Evolutionary conservation across 2,113 vertebrate species (phyloP).

Genomic region (Rhinoderma darwinii): DNA sequence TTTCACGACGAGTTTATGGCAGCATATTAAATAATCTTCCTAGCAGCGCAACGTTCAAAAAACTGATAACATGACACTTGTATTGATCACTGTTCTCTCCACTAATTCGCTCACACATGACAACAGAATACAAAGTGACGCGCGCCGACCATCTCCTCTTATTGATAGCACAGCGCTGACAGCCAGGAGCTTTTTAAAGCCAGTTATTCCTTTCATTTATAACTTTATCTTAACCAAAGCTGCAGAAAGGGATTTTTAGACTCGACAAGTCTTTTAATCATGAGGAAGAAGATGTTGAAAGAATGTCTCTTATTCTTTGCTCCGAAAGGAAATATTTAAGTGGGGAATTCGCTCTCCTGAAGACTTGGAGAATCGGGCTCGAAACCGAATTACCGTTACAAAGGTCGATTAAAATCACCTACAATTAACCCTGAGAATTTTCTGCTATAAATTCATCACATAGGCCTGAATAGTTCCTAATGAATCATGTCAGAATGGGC

Average conservation of each 20-base stretch:
- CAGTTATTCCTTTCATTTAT: conserved; percentile 56
- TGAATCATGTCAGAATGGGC: no score
- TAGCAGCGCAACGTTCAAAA: conserved; percentile 42
- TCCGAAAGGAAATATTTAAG: background rate
- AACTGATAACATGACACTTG: conserved; percentile 39
- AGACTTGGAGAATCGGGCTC: background rate
- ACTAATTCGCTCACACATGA: conserved; percentile 57
- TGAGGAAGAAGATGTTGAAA: background rate
- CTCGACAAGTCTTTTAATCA: conserved; percentile 54
- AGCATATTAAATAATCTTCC: conserved; percentile 1
- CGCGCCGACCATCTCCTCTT: conserved; percentile 30
- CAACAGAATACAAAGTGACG: conserved; percentile 15
- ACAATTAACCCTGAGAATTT: background rate
- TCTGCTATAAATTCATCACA: no score
- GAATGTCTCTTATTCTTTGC: background rate
- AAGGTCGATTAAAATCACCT: no score
- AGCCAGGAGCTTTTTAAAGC: conserved; percentile 3
- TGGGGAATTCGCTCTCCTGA: background rate
- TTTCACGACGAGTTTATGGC: background rate
- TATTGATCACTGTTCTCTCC: conserved; percentile 59
- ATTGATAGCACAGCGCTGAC: conserved; percentile 34
- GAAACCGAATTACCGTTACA: background rate
- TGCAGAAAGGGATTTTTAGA: conserved; percentile 59
- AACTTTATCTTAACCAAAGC: conserved; percentile 63
- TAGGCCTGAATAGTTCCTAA: no score